Evolutionary conservation across 2,888 invertebrate genomes (phyloP).

Genomic region (Melinopterus prodromus): DNA sequence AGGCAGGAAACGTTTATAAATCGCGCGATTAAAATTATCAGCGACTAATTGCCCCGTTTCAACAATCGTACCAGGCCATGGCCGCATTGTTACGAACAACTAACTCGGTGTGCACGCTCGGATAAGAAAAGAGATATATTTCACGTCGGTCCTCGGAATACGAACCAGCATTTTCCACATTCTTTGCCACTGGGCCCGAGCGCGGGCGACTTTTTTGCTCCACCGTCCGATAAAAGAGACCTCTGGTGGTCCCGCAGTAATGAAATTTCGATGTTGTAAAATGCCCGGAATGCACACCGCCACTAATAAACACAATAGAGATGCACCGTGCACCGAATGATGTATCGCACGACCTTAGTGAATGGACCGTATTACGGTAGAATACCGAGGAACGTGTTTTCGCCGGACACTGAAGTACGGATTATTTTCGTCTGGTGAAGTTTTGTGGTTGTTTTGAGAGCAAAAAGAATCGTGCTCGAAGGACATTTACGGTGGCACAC

Average conservation of each 20-base stretch:
- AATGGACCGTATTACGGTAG: not conserved
- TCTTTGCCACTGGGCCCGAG: not conserved
- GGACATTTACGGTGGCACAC: too few species aligned
- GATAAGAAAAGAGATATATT: conserved; percentile 4
- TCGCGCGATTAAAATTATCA: not conserved
- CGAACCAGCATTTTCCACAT: not conserved
- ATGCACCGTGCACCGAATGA: conserved; percentile 4
- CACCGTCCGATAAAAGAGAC: not conserved
- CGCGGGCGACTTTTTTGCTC: not conserved
- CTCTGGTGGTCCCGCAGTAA: not conserved
- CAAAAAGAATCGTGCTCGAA: too few species aligned
- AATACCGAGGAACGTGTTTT: not conserved
- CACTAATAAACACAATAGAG: not conserved
- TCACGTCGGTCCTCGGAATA: not conserved
- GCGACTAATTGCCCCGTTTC: not conserved
- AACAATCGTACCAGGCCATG: not conserved
- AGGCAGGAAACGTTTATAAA: not conserved
- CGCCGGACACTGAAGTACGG: not conserved
- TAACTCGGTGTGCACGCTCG: not conserved
- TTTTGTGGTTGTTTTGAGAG: too few species aligned
- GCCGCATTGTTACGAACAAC: not conserved
- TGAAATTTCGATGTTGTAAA: not conserved
- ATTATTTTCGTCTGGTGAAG: too few species aligned
- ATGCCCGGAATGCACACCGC: not conserved
- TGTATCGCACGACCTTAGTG: not conserved